Evolutionary conservation across 2,797 vertebrate species (phyloP).

Genomic region (Anas capensis): DNA sequence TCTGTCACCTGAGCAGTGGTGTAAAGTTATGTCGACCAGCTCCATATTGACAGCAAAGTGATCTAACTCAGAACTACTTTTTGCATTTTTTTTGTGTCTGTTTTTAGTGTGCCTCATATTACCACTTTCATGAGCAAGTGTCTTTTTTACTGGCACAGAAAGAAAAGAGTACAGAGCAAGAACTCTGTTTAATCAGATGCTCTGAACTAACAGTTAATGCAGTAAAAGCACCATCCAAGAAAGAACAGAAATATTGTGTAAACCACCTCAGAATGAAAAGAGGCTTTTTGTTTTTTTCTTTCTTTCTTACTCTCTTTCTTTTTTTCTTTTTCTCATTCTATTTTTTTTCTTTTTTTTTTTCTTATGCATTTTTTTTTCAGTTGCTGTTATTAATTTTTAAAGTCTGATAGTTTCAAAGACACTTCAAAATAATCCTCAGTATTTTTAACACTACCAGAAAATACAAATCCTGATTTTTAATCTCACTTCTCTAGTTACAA

Average conservation of each 20-base stretch:
- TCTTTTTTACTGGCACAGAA: slow-evolving; percentile 73
- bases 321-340: neutral
- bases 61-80: neutral
- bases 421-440: slow-evolving; percentile 64
- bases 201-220: slow-evolving; percentile 69
- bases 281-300: slow-evolving; percentile 14
- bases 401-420: slow-evolving; percentile 73
- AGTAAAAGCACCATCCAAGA: slow-evolving; percentile 77
- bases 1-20: neutral
- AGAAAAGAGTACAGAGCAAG: slow-evolving; percentile 78
- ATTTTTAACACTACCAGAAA: slow-evolving; percentile 69
- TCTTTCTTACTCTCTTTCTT: neutral
- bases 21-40: neutral
- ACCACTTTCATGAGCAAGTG: neutral
- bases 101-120: slow-evolving; percentile 25
- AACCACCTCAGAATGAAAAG: slow-evolving; percentile 54
- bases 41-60: neutral
- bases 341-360: too few relatives aligned
- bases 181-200: slow-evolving; percentile 52
- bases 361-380: neutral
- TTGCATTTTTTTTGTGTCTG: neutral
- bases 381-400: slow-evolving; percentile 30
- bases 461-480: slow-evolving; percentile 45
- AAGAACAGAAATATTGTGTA: slow-evolving; percentile 53
- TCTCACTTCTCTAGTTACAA: slow-evolving; percentile 17